phyloP scores from a whole-genome alignment of 2,797 vertebrate species.

The Coregonus suidteri region DNA sequence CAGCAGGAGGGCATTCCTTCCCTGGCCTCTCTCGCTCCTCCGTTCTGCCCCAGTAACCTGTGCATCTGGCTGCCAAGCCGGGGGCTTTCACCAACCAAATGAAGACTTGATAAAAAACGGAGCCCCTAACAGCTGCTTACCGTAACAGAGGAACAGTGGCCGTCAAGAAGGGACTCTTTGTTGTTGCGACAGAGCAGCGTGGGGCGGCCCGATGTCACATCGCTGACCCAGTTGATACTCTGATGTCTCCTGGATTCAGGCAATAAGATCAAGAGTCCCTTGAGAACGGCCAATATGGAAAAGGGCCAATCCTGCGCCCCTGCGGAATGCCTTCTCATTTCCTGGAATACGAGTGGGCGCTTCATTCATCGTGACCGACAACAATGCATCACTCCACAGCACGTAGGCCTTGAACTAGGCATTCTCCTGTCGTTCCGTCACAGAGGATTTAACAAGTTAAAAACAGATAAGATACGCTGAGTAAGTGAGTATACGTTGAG shows the following conservation, averaged over 20 bases:
- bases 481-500: background rate
- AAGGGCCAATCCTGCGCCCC: conserved; percentile 39
- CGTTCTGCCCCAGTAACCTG: conserved; percentile 72
- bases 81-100: conserved; percentile 75
- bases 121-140: conserved; percentile 59
- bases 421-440: background rate
- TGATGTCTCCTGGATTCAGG: conserved; percentile 51
- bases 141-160: conserved; percentile 29
- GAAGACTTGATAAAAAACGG: conserved; percentile 73
- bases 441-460: background rate
- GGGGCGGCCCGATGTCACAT: conserved; percentile 38
- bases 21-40: conserved; percentile 55
- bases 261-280: conserved; percentile 63
- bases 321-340: conserved; percentile 63
- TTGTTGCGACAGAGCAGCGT: conserved; percentile 39
- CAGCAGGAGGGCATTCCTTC: conserved; percentile 76
- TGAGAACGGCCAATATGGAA: conserved; percentile 50
- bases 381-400: conserved; percentile 28
- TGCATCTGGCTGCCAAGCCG: conserved; percentile 69
- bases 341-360: conserved; percentile 47
- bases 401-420: conserved; percentile 6
- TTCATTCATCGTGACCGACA: conserved; percentile 50
- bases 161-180: conserved; percentile 61
- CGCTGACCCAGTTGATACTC: conserved; percentile 46
- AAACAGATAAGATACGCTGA: background rate